Percentiles rank a stretch among this genome's conserved stretches.
These are phyloP conservation scores for Drosophila setifemur DNA, from an alignment of 1,140 invertebrate species.

Conservation along the genomic window DNA sequence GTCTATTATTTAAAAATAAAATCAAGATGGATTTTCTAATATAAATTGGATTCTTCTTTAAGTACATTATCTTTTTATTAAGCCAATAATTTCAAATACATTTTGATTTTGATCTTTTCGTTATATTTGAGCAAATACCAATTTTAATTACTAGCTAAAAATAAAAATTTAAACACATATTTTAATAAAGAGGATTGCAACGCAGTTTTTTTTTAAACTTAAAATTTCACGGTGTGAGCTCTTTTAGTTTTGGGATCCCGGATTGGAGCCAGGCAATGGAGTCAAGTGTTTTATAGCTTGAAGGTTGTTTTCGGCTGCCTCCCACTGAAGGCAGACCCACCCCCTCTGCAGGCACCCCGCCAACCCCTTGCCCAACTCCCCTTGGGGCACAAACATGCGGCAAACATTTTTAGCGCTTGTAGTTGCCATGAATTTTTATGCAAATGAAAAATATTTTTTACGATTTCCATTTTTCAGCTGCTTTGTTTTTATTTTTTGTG, in stretches of 20 bases:
- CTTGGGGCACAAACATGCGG: conserved; percentile 52
- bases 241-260: conserved; percentile 5
- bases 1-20: no score
- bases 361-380: background rate
- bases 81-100: no score
- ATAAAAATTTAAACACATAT: no score
- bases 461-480: conserved; percentile 66
- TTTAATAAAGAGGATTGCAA: no score
- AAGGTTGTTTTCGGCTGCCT: conserved; percentile 71
- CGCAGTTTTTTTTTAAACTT: background rate
- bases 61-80: no score
- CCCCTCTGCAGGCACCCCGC: background rate
- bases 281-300: conserved; percentile 79
- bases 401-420: conserved; percentile 80
- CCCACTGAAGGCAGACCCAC: conserved; percentile 46
- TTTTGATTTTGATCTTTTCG: no score
- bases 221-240: conserved; percentile 8
- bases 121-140: no score
- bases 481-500: conserved; percentile 30
- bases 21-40: no score
- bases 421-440: conserved; percentile 78
- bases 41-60: no score
- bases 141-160: no score
- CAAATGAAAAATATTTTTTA: conserved; percentile 81
- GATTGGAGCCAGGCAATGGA: conserved; percentile 32